Evolutionary conservation across 1,140 invertebrate species (phyloP).

Genomic region (Kradibia gibbosae): DNA sequence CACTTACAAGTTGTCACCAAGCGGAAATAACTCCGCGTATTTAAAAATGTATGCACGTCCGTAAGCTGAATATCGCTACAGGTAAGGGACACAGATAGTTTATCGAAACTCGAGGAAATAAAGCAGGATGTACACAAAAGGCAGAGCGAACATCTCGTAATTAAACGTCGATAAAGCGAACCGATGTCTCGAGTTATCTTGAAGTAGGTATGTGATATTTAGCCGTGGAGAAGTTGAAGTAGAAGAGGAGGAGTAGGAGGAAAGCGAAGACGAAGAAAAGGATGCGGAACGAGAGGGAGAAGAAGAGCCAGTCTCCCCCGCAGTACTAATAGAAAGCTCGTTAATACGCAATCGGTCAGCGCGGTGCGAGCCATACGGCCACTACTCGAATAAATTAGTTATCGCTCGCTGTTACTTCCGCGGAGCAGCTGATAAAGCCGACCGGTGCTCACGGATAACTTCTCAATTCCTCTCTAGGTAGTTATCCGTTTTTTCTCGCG

Average conservation of each 20-base stretch:
- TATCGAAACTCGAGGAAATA: not conserved
- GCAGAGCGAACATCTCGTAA: conserved; percentile 14
- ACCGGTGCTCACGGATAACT: not conserved
- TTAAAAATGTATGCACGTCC: not conserved
- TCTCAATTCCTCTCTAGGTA: not conserved
- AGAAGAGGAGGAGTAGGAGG: too few relatives aligned
- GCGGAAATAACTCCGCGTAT: too few relatives aligned
- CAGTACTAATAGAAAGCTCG: not conserved
- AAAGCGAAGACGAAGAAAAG: too few relatives aligned
- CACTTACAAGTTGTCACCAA: too few relatives aligned
- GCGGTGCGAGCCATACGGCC: not conserved
- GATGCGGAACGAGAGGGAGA: too few relatives aligned
- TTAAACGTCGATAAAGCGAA: conserved; percentile 11
- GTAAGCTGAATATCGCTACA: not conserved
- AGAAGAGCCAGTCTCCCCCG: not conserved
- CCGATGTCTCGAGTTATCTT: too few relatives aligned
- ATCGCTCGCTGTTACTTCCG: conserved; percentile 19
- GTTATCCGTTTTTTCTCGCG: not conserved
- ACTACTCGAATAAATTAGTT: conserved; percentile 26
- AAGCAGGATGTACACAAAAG: not conserved
- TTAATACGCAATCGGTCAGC: not conserved
- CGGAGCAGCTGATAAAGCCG: not conserved
- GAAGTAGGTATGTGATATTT: not conserved
- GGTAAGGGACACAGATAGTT: not conserved
- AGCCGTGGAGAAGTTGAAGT: not conserved